phyloP scores from a whole-genome alignment of 2,888 invertebrate genomes.

The Ephialtes manifestator region DNA sequence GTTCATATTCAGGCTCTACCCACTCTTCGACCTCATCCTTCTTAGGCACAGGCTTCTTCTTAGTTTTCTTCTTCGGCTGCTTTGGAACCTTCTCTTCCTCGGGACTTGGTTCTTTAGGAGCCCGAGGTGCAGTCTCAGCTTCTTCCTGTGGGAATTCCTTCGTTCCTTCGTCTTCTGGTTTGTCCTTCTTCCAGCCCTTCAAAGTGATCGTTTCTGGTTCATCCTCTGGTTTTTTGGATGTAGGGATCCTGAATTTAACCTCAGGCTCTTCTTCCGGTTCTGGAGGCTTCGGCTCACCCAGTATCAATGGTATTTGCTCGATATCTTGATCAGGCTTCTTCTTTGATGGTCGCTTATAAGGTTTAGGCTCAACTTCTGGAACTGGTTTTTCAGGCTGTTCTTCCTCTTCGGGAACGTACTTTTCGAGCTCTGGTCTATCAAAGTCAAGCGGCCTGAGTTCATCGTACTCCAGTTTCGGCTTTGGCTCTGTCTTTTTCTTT shows the following conservation, averaged over 20 bases:
- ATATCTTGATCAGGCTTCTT: conserved; percentile 82
- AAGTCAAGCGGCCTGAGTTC: conserved; percentile 81
- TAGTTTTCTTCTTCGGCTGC: conserved; percentile 73
- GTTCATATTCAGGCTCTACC: conserved; percentile 75
- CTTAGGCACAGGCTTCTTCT: conserved; percentile 71
- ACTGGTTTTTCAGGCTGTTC: conserved; percentile 82
- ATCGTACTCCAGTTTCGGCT: conserved; percentile 78
- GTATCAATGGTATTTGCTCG: conserved; percentile 82
- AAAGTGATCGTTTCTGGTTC: conserved; percentile 82
- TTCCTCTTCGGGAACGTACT: conserved; percentile 81
- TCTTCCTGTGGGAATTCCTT: conserved; percentile 78
- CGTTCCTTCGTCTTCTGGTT: conserved; percentile 77
- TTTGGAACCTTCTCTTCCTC: conserved; percentile 75
- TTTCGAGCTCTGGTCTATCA: conserved; percentile 83
- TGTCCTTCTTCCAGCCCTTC: conserved; percentile 82
- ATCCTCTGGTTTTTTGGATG: conserved; percentile 80
- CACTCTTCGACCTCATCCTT: conserved; percentile 73
- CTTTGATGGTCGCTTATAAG: conserved; percentile 78
- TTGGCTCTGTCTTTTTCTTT: conserved; percentile 77
- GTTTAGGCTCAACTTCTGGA: conserved; percentile 78
- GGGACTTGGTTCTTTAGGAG: conserved; percentile 67
- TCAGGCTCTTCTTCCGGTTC: conserved; percentile 85
- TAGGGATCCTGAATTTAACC: conserved; percentile 84
- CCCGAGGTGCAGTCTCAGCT: conserved; percentile 69
- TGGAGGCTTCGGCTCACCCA: conserved; percentile 84